Evolutionary conservation across 2,888 invertebrate species (phyloP), one percentile per base, ranked within the genome.

Genomic region (Icerya purchasi): DNA sequence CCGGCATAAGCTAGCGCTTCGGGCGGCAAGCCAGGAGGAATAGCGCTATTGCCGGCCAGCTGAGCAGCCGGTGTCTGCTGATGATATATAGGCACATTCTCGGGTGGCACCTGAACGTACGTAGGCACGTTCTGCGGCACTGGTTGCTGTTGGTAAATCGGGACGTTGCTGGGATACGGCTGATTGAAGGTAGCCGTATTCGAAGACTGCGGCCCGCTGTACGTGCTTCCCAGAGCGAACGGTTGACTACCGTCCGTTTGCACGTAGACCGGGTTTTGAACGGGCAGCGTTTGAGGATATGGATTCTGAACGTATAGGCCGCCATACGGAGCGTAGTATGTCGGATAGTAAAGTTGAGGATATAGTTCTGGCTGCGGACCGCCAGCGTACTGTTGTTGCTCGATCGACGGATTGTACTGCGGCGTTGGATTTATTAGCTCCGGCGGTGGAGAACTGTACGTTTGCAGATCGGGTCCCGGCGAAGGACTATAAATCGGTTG

Each of bases 111-210:
- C 18, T 56, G 53, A 51, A 23, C 56, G 22, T 60, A 60, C 14
- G 53, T 56, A 50, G 60, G 56, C 14, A 60, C 36, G 22, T 60
- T 60, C 50, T 56, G 56, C 3, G 56, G 56, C 50, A 56, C n/a
- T 3, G 60, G 60, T 25, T 51, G 50, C 14, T 51, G 24, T 36
- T 14, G 5, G 22, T 60, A 60, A 20, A 60, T 60, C 3, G 60
- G 60, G 21, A 60, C 22, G 36, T 53, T 60, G 25, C 36, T 25
- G 1, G 60, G 60, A 53, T 56, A 60, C 1, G 60, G 60, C 52
- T 60, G 60, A 24, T 60, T 60, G 52, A 60, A 50, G 14, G 56
- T 60, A 49, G 56, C 60, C 18, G 52, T 53, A n/a, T 60, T 56
- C 8, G 60, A 22, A 8, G 52, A 20, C 19, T 60, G 56, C 0